Evolutionary conservation across 2,888 invertebrate genomes (phyloP), one percentile per base, ranked within the genome.

Genomic region (Caradrina kadenii): DNA sequence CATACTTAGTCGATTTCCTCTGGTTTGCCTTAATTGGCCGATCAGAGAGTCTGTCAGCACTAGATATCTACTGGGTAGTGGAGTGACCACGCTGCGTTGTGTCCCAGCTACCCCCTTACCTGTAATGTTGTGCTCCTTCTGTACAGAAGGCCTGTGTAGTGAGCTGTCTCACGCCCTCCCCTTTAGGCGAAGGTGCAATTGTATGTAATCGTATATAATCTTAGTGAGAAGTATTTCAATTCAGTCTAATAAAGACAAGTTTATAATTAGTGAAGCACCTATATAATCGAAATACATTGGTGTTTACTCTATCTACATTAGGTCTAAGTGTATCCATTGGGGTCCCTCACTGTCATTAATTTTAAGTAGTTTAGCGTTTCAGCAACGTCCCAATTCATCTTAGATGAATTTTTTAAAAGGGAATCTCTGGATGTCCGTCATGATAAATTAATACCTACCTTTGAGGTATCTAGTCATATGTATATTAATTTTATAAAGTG

Each of bases 331-430:
- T 11, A 21, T 26, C 35, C 8, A 13, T 0, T 39, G 64, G 13
- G 65, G 19, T 26, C 31, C 39, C 22, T 65, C 22, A 65, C 65
- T 65, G 64, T 35, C 21, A 11, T 39, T 15, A 26, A 26, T 26
- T n/a, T 26, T 26, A 19, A 26, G 8, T 50, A 50, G 2, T 6
- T 35, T 13, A 13, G n/a, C 1, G n/a, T 48, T 22, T 10, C 5
- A 35, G 10, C 13, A 17, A 42, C 8, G 10, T 58, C 17, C 17
- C 11, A 5, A 22, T 10, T 45, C 17, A 22, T 58, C 1, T 8
- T 17, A 11, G 45, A 45, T 45, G 45, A 2, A 4, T 17, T 45
- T 45, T 45, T 45, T 45, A 0, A 17, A 13, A 39, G 11, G 39
- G 39, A 2, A 13, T 39, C 2, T 39, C 7, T 42, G 42, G 42